Base-by-base conservation (phyloP, 92 coral and sea anemone genomes). In the Heliopora coerulea region DNA sequence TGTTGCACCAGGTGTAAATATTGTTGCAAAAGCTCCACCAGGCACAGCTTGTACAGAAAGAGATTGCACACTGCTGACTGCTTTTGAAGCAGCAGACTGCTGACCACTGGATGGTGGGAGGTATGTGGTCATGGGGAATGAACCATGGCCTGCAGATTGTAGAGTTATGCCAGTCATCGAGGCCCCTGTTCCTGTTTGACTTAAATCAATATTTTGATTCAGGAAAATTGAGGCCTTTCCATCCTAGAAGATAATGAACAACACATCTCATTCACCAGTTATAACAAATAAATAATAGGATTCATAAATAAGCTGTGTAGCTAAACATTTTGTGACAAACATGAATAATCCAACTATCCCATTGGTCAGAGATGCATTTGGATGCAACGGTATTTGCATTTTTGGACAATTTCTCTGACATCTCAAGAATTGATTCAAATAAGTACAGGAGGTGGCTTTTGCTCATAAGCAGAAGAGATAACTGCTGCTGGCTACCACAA, bases 111-210 rank as follows among this genome's bases (percentile, higher is more conserved):
- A 82, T 0, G 87, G 93, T 0, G 99, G 99, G 5, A 95, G 83
- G 80, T 95, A 95, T 34, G 99, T 90, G 8, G 99, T 95, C 80
- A 95, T 95, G 23, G 99, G 99, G 56, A 95, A 95, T 14, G 99
- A 90, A 65, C 89, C 97, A 3, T 96, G 92, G 23, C 96, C 79
- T 0, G 99, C 91, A 0, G 95, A 83, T 88, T 90, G 84, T 11
- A 96, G 89, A 8, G 99, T 95, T 40, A 95, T 95, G 5, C 99
- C 99, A 3, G 99, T 95, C 99, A 95, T 93, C 10, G 96, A 56
- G 0, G 82, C 69, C 52, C 83, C 90, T 29, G 79, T 82, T 7
- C 72, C 42, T 24, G 85, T 89, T 33, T 92, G 96, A 32, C 79
- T 89, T 32, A 85, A 73, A 62, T 95, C 99, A 28, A 95, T 90